Conservation (phyloP, 1,140 invertebrate genomes). For the Drosophila tristis region DNA sequence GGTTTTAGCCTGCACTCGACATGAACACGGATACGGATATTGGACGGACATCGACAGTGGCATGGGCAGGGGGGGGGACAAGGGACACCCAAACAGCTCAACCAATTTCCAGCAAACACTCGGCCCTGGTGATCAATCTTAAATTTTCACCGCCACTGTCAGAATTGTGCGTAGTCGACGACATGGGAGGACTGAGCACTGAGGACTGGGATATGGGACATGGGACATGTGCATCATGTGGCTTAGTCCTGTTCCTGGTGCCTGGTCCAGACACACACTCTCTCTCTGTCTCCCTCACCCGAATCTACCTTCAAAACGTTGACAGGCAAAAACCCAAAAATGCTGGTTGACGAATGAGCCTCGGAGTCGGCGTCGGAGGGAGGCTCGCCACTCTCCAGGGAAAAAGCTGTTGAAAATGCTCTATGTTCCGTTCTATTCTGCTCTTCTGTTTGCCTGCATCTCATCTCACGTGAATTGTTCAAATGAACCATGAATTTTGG, state of each 20-base stretch:
- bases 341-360: constrained; percentile 77
- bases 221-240: constrained; percentile 59
- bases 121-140: constrained; percentile 80
- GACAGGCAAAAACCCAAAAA: constrained; percentile 61
- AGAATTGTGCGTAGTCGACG: constrained; percentile 76
- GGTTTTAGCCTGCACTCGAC: constrained; percentile 75
- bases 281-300: constrained; percentile 22
- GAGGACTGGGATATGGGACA: too few relatives aligned
- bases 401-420: constrained; percentile 30
- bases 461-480: constrained; percentile 30
- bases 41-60: too few relatives aligned
- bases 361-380: constrained; percentile 4
- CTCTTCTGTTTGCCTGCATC: constrained; percentile 16
- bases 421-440: too few relatives aligned
- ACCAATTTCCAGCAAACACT: constrained; percentile 74
- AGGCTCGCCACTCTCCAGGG: constrained; percentile 40
- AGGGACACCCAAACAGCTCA: constrained; percentile 44
- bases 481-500: constrained; percentile 69
- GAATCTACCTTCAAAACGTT: constrained; percentile 54
- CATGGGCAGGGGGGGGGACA: constrained; percentile 3
- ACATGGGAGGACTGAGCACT: constrained; percentile 57
- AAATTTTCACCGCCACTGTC: constrained; percentile 84
- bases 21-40: constrained; percentile 28
- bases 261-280: constrained; percentile 29
- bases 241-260: constrained; percentile 34